These are phyloP conservation scores for Augiades crinisus DNA, from an alignment of 2,888 invertebrate genomes.

Conservation along the genomic window DNA sequence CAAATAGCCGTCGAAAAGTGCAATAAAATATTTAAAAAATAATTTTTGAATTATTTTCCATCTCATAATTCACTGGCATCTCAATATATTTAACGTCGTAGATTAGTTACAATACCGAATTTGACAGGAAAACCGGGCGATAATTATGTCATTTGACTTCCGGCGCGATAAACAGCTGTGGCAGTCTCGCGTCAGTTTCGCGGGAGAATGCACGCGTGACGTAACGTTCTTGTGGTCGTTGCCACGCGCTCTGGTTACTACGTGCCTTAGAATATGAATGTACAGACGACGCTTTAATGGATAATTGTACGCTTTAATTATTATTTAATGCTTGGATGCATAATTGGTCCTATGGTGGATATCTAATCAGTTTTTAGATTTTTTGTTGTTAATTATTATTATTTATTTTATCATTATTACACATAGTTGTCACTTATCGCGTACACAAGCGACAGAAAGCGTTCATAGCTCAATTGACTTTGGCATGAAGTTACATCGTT, in stretches of 20 bases:
- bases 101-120: background rate
- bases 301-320: background rate
- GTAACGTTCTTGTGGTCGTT: constrained; percentile 43
- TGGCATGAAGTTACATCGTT: constrained; percentile 76
- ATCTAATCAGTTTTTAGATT: no score
- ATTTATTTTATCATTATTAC: constrained; percentile 74
- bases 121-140: constrained; percentile 45
- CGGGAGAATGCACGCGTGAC: constrained; percentile 46
- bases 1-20: no score
- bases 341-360: no score
- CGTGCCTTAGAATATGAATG: background rate
- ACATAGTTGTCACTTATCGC: constrained; percentile 77
- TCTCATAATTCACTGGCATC: no score
- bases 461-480: constrained; percentile 80
- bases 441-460: constrained; percentile 77
- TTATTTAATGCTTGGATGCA: no score
- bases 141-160: constrained; percentile 46
- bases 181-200: constrained; percentile 28
- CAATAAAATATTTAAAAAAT: no score
- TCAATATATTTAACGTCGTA: no score
- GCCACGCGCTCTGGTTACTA: constrained; percentile 38
- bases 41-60: no score
- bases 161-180: constrained; percentile 54
- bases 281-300: no score
- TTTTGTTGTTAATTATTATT: no score